Base-by-base conservation (phyloP, 2,113 vertebrate species). In the Ctenomys sociabilis region DNA sequence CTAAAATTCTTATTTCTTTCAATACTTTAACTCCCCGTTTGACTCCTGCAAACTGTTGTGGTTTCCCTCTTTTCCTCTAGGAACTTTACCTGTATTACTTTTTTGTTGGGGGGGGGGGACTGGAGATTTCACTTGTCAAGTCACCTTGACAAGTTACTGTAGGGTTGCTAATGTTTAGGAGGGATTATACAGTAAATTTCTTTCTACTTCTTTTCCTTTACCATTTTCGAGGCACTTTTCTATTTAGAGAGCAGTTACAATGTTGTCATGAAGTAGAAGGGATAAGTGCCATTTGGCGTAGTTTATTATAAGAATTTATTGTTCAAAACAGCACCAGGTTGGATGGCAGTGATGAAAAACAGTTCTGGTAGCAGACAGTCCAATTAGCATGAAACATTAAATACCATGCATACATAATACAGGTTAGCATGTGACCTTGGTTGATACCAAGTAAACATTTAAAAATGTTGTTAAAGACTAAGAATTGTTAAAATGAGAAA, bases 301-400 rank as follows among this genome's bases (percentile, higher is more conserved):
- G 77, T 95, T 95, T 88, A 72, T 85, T 93, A 78, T 35, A n/a
- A 94, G 57, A 93, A 91, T 30, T 78, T 93, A 35, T n/a, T 82
- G 82, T 92, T 90, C 72, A 82, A 85, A 83, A 93, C 88, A 85
- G 70, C 35, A 96, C 68, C 68, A 57, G 89, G 75, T 87, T 66
- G 73, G 32, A 66, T 64, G 78, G 35, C 30, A 21, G 80, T 35
- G 24, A 21, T 61, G 28, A 90, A 95, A 94, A 78, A 81, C 77
- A 87, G 21, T 89, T 96, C 59, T 73, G 22, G 81, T 92, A 93
- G 19, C 45, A 75, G 78, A 35, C 7, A 87, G 35, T 87, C 72
- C 54, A 84, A 0, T 10, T 92, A 45, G 16, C 68, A 22, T 57
- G 37, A 93, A 91, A 90, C 80, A 89, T 75, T 68, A 80, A 95